A percentile compares a stretch with the other conserved stretches of the same genome.
These are phyloP conservation scores for Mystacides longicornis DNA, from an alignment of 2,888 invertebrate species.

Conservation along the genomic window DNA sequence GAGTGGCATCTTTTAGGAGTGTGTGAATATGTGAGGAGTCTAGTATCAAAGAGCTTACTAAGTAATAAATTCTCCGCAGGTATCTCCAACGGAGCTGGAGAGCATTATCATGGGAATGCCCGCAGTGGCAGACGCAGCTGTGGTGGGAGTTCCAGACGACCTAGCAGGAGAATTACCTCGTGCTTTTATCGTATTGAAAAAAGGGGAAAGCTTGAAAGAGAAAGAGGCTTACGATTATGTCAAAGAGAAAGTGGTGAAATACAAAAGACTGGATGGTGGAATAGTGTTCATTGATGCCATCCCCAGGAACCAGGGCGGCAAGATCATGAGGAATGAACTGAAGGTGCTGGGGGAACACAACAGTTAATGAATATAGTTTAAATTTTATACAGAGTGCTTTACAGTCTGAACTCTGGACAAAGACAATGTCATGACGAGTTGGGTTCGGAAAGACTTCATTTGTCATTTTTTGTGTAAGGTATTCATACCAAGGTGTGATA, in stretches of 20 bases:
- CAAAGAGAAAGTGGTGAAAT: slow-evolving; percentile 59
- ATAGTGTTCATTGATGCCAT: slow-evolving; percentile 61
- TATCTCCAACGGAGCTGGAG: slow-evolving; percentile 81
- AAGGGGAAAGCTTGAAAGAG: slow-evolving; percentile 47
- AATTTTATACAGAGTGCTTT: too few relatives aligned
- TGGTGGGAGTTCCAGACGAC: slow-evolving; percentile 66
- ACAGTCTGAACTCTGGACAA: too few relatives aligned
- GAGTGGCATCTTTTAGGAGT: background rate
- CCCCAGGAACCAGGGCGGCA: slow-evolving; percentile 69
- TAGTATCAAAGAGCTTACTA: background rate
- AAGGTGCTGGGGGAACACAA: slow-evolving; percentile 39
- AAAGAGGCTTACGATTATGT: slow-evolving; percentile 51
- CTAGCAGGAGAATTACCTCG: slow-evolving; percentile 66
- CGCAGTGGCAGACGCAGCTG: slow-evolving; percentile 69
- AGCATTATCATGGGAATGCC: slow-evolving; percentile 64
- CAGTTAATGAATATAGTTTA: background rate
- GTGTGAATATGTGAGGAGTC: background rate
- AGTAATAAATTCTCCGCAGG: slow-evolving; percentile 45
- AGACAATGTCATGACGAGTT: too few relatives aligned
- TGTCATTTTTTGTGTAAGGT: too few relatives aligned
- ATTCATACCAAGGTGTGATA: too few relatives aligned
- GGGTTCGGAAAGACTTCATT: too few relatives aligned
- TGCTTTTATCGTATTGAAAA: slow-evolving; percentile 62
- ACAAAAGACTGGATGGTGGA: slow-evolving; percentile 66
- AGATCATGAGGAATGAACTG: slow-evolving; percentile 65